Evolutionary conservation across 2,888 invertebrate species (phyloP).

Genomic region (Xanthostigma xanthostigma): DNA sequence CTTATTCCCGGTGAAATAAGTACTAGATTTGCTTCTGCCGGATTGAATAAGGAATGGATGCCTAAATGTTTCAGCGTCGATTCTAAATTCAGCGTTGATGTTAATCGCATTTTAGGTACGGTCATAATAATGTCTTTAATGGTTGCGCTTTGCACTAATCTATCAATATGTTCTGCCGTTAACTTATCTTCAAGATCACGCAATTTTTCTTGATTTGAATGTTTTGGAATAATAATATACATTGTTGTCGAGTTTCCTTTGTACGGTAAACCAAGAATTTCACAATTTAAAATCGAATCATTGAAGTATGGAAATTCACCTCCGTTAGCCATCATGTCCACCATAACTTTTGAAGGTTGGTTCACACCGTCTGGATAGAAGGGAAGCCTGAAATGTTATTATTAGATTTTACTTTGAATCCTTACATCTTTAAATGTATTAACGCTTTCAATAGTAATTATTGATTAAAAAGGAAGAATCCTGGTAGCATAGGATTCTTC

Average conservation of each 20-base stretch:
- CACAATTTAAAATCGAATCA: slow-evolving; percentile 34
- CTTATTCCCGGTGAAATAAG: slow-evolving; percentile 36
- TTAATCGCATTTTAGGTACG: slow-evolving; percentile 59
- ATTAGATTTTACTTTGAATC: not conserved
- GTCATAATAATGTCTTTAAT: slow-evolving; percentile 37
- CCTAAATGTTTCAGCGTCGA: slow-evolving; percentile 40
- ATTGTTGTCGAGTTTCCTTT: slow-evolving; percentile 47
- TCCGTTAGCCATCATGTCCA: slow-evolving; percentile 52
- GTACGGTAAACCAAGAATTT: slow-evolving; percentile 56
- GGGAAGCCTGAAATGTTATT: slow-evolving; percentile 30
- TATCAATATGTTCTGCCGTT: slow-evolving; percentile 32
- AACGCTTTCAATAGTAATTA: too few species aligned
- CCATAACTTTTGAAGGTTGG: slow-evolving; percentile 25
- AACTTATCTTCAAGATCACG: slow-evolving; percentile 32
- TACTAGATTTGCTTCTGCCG: slow-evolving; percentile 47
- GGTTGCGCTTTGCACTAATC: slow-evolving; percentile 31
- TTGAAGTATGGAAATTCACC: slow-evolving; percentile 42
- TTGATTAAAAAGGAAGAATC: too few species aligned
- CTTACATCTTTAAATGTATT: not conserved
- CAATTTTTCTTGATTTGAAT: slow-evolving; percentile 31
- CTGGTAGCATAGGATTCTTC: too few species aligned
- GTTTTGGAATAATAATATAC: slow-evolving; percentile 48
- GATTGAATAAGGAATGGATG: slow-evolving; percentile 44
- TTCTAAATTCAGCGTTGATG: slow-evolving; percentile 39
- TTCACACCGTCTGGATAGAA: slow-evolving; percentile 38